These are phyloP conservation scores for Rhabditoides inermis DNA, from an alignment of 2,888 invertebrate species.

Conservation along the genomic window DNA sequence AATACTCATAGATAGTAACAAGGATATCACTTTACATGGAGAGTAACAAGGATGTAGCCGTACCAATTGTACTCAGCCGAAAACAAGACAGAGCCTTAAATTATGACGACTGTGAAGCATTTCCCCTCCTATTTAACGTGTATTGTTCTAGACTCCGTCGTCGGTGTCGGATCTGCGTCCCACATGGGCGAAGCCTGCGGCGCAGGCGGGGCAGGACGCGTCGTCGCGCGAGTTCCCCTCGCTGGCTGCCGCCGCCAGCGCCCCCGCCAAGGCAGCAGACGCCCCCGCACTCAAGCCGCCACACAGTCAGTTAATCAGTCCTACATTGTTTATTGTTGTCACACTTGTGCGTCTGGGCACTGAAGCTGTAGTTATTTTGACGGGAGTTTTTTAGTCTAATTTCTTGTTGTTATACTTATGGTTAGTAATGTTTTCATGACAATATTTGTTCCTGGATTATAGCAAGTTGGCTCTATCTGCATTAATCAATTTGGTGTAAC, in stretches of 20 bases:
- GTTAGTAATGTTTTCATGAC: neutral
- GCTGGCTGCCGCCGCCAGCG: slow-evolving; percentile 54
- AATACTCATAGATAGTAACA: neutral
- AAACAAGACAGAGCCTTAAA: too few relatives aligned
- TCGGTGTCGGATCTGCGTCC: slow-evolving; percentile 27
- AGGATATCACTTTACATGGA: too few relatives aligned
- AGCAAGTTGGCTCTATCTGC: neutral
- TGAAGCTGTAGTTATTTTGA: too few relatives aligned
- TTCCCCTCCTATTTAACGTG: slow-evolving; percentile 4
- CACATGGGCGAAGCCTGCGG: slow-evolving; percentile 32
- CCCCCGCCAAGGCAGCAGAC: slow-evolving; percentile 27
- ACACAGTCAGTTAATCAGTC: too few relatives aligned
- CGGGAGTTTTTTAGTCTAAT: too few relatives aligned
- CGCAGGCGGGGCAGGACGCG: slow-evolving; percentile 14
- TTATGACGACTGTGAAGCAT: too few relatives aligned
- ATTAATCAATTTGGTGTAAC: neutral
- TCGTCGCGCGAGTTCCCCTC: slow-evolving; percentile 80
- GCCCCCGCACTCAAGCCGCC: too few relatives aligned
- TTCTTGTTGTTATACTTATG: neutral
- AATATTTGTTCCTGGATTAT: neutral
- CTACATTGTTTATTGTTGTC: too few relatives aligned
- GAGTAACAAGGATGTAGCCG: too few relatives aligned
- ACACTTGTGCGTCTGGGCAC: too few relatives aligned
- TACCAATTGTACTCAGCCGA: too few relatives aligned
- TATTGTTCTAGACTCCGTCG: neutral